Base-by-base conservation (phyloP, 2,888 invertebrate genomes). In the Ophion ventricosus region DNA sequence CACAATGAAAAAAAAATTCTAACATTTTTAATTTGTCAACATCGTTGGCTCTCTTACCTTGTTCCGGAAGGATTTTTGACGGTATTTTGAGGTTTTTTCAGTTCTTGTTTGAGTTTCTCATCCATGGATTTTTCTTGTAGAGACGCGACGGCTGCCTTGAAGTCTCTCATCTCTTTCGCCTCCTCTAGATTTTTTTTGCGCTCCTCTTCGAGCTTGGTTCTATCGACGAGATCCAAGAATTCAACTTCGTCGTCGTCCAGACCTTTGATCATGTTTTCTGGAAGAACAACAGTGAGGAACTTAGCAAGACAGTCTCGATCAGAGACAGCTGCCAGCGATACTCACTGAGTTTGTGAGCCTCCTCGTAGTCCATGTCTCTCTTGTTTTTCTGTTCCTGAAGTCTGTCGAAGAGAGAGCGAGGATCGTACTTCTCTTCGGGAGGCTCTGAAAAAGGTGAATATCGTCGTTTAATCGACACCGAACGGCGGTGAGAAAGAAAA, bases 161-260 rank as follows among this genome's bases (percentile, higher is more conserved):
- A 98, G 91, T 98, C 98, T 86, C 96, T 95, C 90, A 99, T 95
- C 92, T 98, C 98, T 81, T 96, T 95, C 89, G 96, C 96, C 90
- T 98, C 98, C 92, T 98, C 98, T 63, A 96, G 94, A 89, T 96
- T 95, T 88, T 98, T 97, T 90, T 97, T 96, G 87, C 96, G 96
- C 80, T 98, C 98, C 3, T 97, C 97, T 89, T 97, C 97, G 81
- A 97, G 95, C 94, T 98, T 98, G 17, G 96, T 96, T 83, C 96
- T 95, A 92, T 98, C 98, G 2, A 99, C 98, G 81, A 97, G 94
- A 90, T 99, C 98, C 69, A 99, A 94, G 93, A 99, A 99, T 86
- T 98, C 97, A 0, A 98, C 97, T 94, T 99, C 99, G 92, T 99
- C 99, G 92, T 99, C 99, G 92, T 99, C 98, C 69, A 99, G 94